These are phyloP conservation scores for Branchinecta lynchi DNA, from an alignment of 1,140 invertebrate species.

Conservation along the genomic window DNA sequence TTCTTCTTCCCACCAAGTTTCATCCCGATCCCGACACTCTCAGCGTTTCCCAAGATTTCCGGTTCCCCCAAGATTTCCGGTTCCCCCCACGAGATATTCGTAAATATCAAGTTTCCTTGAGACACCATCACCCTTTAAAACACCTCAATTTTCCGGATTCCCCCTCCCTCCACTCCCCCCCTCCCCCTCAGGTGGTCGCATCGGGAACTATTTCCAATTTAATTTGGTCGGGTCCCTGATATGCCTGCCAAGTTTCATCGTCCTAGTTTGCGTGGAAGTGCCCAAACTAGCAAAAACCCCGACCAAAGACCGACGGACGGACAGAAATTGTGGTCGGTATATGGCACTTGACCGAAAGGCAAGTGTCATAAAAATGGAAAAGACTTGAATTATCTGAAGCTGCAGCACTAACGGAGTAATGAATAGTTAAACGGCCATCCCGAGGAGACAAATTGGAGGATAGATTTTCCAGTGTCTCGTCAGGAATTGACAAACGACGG, in stretches of 20 bases:
- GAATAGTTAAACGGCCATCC: too few relatives aligned
- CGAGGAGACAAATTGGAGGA: too few relatives aligned
- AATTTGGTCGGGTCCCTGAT: slow-evolving; percentile 5
- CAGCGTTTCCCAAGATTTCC: slow-evolving; percentile 1
- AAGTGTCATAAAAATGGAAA: not conserved
- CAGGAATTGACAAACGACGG: too few relatives aligned
- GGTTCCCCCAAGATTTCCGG: not conserved
- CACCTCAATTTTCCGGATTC: not conserved
- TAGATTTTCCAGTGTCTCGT: too few relatives aligned
- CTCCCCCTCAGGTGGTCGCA: not conserved
- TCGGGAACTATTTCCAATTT: slow-evolving; percentile 1
- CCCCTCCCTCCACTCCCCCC: not conserved
- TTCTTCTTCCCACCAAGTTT: slow-evolving; percentile 2
- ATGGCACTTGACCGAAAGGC: too few relatives aligned
- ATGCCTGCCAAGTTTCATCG: slow-evolving; percentile 5
- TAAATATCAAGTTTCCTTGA: slow-evolving; percentile 7
- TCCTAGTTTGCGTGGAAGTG: too few relatives aligned
- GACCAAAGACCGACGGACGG: too few relatives aligned
- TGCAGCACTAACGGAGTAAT: too few relatives aligned
- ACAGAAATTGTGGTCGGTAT: too few relatives aligned
- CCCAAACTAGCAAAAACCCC: too few relatives aligned
- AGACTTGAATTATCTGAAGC: too few relatives aligned
- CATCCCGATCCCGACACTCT: not conserved
- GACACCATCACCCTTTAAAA: not conserved
- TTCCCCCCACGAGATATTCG: not conserved